Base-by-base conservation (phyloP, 2,113 vertebrate genomes). In the Oreochromis niloticus region DNA sequence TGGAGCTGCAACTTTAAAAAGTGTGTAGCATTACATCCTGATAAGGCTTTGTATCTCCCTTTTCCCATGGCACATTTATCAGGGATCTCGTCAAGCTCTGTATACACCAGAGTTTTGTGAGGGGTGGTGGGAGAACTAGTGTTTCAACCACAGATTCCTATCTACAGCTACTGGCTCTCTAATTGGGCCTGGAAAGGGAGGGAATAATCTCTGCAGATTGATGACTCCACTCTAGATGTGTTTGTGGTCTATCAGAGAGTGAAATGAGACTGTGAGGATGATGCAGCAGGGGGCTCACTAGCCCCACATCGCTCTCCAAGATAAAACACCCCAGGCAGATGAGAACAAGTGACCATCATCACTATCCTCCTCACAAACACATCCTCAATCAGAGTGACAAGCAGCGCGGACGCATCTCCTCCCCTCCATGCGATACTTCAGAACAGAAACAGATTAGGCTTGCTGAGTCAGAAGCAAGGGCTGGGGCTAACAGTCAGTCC, bases 241-340 rank as follows among this genome's bases (percentile, higher is more conserved):
- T 96, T 95, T 95, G 94, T 95, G 95, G 94, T 96, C 96, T 95
- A 96, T 96, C 94, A 96, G 94, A 95, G 94, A 95, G 94, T 95
- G 94, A 96, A 96, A 96, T 95, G 95, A 95, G 94, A 96, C 93
- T 89, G 86, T 91, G 81, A 91, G 92, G 91, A 92, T 87, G 90
- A 85, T 85, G 85, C 86, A 84, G 91, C 91, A 89, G 89, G 80
- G 87, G 91, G 91, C 80, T 85, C 86, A 75, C 91, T 82, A 24
- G 48, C 80, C 89, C 88, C 83, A 61, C 75, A 91, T 93, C 86
- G 71, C 91, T 87, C 89, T 89, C 84, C 39, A 50, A 95, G 92
- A 95, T 93, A 95, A 94, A 95, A 91, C 84, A 86, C 89, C 89
- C 80, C 50, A 80, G 92, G 91, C 93, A 88, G 93, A 91, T 82